phyloP scores from a whole-genome alignment of 2,113 vertebrate genomes.

The Chelonoidis abingdonii region DNA sequence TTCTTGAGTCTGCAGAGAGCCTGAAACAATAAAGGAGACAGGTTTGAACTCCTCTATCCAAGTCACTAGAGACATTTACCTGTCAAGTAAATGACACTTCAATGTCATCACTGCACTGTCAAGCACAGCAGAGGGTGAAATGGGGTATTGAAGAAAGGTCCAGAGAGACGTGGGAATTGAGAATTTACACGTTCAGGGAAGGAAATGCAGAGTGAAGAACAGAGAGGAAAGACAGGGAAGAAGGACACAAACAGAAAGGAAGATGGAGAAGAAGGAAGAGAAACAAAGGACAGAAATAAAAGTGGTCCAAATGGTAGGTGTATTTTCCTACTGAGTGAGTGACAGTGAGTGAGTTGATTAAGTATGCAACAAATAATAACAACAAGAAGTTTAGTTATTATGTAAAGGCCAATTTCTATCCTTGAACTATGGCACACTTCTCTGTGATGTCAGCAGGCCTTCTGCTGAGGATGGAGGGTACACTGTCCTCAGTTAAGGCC shows the following conservation, averaged over 20 bases:
- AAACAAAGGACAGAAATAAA: neutral
- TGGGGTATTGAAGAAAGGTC: neutral
- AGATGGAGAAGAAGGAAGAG: neutral
- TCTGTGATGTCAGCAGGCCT: neutral
- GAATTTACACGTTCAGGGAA: neutral
- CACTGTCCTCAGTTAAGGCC: neutral
- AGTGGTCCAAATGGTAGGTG: neutral
- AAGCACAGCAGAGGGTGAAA: neutral
- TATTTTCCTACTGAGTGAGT: neutral
- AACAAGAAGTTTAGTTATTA: neutral
- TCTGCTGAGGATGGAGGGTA: neutral
- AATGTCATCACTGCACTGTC: neutral
- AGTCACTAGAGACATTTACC: too few relatives aligned
- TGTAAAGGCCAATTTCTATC: neutral
- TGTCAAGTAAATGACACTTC: neutral
- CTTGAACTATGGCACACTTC: neutral
- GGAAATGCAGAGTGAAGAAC: neutral
- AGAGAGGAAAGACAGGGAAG: neutral
- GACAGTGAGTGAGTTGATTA: neutral
- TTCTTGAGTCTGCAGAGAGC: neutral
- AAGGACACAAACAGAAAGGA: neutral
- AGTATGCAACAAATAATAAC: neutral
- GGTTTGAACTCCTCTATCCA: neutral
- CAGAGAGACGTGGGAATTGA: neutral
- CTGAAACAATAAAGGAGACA: neutral